Evolutionary conservation across 2,113 vertebrate species (phyloP).

Genomic region (Xiphophorus maculatus): DNA sequence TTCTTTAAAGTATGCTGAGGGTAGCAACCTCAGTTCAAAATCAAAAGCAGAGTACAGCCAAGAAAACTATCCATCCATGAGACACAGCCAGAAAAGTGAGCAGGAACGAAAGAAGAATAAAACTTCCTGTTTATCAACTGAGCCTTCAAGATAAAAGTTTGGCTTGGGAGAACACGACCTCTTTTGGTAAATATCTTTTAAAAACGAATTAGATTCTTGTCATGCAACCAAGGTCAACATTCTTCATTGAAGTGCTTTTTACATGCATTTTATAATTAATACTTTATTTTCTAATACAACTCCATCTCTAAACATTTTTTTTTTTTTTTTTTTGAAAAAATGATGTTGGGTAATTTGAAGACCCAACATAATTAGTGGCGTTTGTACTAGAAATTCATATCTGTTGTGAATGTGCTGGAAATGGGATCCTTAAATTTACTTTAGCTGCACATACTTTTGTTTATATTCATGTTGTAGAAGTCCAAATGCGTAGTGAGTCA

Average conservation of each 20-base stretch:
- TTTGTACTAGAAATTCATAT: background rate
- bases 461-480: too few species aligned
- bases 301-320: too few species aligned
- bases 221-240: background rate
- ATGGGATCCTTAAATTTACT: background rate
- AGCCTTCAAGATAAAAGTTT: slow-evolving; percentile 47
- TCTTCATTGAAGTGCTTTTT: background rate
- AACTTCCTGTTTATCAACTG: slow-evolving; percentile 4
- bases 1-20: too few species aligned
- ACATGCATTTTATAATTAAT: too few species aligned
- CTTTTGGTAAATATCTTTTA: background rate
- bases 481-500: background rate
- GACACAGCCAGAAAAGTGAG: background rate
- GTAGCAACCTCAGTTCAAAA: too few species aligned
- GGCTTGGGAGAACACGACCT: background rate
- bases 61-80: background rate
- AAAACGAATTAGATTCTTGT: background rate
- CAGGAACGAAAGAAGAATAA: background rate
- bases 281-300: too few species aligned
- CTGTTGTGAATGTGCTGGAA: background rate
- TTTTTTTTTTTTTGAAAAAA: too few species aligned
- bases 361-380: too few species aligned
- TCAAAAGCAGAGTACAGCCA: background rate
- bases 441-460: too few species aligned
- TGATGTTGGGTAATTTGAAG: too few species aligned